These are phyloP conservation scores for Hyphantria cunea DNA, from an alignment of 1,140 invertebrate genomes.

Conservation along the genomic window DNA sequence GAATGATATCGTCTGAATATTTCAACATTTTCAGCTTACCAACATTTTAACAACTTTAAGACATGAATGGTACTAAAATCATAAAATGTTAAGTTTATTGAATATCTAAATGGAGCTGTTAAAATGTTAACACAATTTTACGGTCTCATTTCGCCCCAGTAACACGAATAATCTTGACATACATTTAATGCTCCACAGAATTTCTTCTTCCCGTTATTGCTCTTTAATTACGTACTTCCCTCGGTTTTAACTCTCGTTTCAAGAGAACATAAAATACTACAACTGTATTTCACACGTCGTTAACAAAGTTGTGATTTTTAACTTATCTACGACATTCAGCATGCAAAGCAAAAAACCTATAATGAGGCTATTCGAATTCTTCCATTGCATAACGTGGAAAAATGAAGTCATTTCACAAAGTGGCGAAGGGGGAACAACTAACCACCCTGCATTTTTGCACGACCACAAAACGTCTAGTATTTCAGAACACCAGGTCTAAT, in stretches of 20 bases:
- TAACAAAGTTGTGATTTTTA: conserved; percentile 28
- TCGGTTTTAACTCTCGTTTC: conserved; percentile 14
- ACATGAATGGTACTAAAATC: not conserved
- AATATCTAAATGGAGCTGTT: not conserved
- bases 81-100: not conserved
- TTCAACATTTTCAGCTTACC: not conserved
- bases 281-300: conserved; percentile 26
- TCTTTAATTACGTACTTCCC: conserved; percentile 11
- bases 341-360: conserved; percentile 30
- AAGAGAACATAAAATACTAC: conserved; percentile 17
- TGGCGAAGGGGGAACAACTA: conserved; percentile 3
- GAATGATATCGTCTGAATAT: no score
- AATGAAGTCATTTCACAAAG: conserved; percentile 53
- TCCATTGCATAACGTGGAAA: conserved; percentile 42
- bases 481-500: conserved; percentile 34
- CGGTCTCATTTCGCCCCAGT: not conserved
- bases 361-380: conserved; percentile 43
- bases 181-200: conserved; percentile 4
- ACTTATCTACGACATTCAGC: conserved; percentile 30
- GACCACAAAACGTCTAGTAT: conserved; percentile 39
- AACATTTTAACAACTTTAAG: not conserved
- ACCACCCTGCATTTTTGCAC: conserved; percentile 46
- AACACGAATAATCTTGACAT: not conserved
- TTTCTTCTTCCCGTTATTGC: conserved; percentile 3
- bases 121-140: not conserved